Evolutionary conservation across 2,113 vertebrate genomes (phyloP), one percentile per base, ranked within the genome.

Genomic region (Meles meles): DNA sequence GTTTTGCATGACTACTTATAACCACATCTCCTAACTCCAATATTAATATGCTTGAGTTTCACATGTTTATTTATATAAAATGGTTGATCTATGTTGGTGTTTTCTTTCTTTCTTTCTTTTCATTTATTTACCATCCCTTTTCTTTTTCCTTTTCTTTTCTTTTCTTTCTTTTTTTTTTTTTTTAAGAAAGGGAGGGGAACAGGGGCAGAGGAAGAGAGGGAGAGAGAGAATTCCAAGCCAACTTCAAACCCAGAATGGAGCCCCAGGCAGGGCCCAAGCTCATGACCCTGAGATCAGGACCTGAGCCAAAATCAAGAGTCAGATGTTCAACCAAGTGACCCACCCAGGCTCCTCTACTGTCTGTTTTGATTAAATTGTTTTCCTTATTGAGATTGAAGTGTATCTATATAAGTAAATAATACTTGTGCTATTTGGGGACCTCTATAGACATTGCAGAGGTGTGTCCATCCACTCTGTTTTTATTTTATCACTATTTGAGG

Each of bases 391-490:
- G n/a, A 55, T 27, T 11, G 29, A 61, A 17, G 21, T 23, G 0
- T 44, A 55, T 59, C 42, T 47, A 49, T 49, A 34, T 49, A 79
- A 29, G 23, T 34, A 63, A 37, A 34, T 34, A 65, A 52, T 42
- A 44, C 20, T 4, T 44, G n/a, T 34, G n/a, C 3, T 44, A 4
- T 42, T 90, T 61, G 14, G 13, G 15, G 47, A 23, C 17, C 14
- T 83, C 59, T 92, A 10, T 67, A 69, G 34, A 65, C 31, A 37
- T 12, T 23, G 15, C 14, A 79, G 2, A 82, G 6, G 2, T 61
- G 4, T 2, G 3, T 52, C 7, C 1, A 1, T 52, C 12, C 4
- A 29, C 2, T 13, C 34, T 39, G 34, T 80, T 80, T 39, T 17
- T 18, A 17, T 55, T 61, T n/a, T 9, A 44, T n/a, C 39, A 65